These are phyloP conservation scores for Thamnaconus septentrionalis DNA, from an alignment of 2,113 vertebrate genomes.

Conservation along the genomic window DNA sequence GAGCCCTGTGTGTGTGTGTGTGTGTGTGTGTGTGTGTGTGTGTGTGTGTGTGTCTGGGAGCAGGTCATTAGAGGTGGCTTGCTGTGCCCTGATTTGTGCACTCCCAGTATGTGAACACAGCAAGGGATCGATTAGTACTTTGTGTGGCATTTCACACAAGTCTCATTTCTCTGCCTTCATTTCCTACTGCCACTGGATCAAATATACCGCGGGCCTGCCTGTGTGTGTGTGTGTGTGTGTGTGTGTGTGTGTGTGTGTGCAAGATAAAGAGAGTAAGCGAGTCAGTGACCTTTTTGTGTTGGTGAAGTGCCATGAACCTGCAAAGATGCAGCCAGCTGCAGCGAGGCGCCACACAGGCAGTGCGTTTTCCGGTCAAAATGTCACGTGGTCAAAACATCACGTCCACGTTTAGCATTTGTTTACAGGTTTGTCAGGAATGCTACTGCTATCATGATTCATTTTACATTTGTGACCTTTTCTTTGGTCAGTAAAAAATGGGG, in stretches of 20 bases:
- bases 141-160: slow-evolving; percentile 70
- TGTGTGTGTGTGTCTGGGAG: slow-evolving; percentile 18
- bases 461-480: too few species aligned
- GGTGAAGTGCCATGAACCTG: background rate
- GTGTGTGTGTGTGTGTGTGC: background rate
- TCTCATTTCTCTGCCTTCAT: slow-evolving; percentile 52
- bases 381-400: background rate
- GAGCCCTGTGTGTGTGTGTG: background rate
- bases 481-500: too few species aligned
- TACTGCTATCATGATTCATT: too few species aligned
- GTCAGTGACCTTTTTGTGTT: slow-evolving; percentile 45
- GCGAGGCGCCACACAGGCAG: slow-evolving; percentile 1
- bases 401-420: too few species aligned
- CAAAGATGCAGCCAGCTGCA: slow-evolving; percentile 4
- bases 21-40: too few species aligned
- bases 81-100: slow-evolving; percentile 75
- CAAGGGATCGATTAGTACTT: slow-evolving; percentile 69
- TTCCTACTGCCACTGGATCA: slow-evolving; percentile 48
- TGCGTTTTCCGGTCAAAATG: background rate
- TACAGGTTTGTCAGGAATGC: too few species aligned
- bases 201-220: slow-evolving; percentile 6
- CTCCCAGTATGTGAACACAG: slow-evolving; percentile 73
- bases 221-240: slow-evolving; percentile 6
- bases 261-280: slow-evolving; percentile 30
- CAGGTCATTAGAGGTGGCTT: slow-evolving; percentile 71